Conservation (phyloP, 2,888 invertebrate genomes). For the Lasioglossum marginatum region DNA sequence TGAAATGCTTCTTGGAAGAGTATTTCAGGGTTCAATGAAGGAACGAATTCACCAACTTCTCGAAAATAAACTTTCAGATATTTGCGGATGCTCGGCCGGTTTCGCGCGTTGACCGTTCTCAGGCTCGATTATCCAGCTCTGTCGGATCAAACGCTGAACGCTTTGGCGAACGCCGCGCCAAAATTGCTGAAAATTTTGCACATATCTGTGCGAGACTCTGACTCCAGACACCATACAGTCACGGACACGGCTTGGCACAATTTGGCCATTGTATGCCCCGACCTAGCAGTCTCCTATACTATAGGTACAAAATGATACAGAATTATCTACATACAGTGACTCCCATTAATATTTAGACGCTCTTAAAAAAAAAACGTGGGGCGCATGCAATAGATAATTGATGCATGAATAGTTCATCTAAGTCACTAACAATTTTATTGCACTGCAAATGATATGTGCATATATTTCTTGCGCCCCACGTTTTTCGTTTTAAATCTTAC, state of each 20-base stretch:
- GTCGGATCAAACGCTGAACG: constrained; percentile 83
- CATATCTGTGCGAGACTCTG: constrained; percentile 84
- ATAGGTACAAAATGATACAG: constrained; percentile 75
- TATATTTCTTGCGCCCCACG: too few species aligned
- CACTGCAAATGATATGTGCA: too few species aligned
- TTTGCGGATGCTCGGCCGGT: constrained; percentile 81
- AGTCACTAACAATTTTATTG: too few species aligned
- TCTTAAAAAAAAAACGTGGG: too few species aligned
- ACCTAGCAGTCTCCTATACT: constrained; percentile 83
- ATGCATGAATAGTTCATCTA: too few species aligned
- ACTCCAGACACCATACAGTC: constrained; percentile 83
- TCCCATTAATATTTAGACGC: too few species aligned
- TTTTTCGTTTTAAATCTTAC: too few species aligned
- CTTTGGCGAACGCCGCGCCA: constrained; percentile 82
- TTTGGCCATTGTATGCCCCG: constrained; percentile 82
- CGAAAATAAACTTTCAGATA: constrained; percentile 78
- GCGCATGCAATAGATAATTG: too few species aligned
- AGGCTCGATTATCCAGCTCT: constrained; percentile 85
- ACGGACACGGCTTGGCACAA: constrained; percentile 84
- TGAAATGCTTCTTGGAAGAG: background rate
- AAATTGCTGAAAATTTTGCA: constrained; percentile 81
- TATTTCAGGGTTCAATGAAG: background rate
- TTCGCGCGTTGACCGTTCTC: constrained; percentile 81
- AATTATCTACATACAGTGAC: background rate
- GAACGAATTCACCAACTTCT: constrained; percentile 40